These are phyloP conservation scores for Pseudois nayaur DNA, from an alignment of 2,113 vertebrate genomes.

Conservation along the genomic window DNA sequence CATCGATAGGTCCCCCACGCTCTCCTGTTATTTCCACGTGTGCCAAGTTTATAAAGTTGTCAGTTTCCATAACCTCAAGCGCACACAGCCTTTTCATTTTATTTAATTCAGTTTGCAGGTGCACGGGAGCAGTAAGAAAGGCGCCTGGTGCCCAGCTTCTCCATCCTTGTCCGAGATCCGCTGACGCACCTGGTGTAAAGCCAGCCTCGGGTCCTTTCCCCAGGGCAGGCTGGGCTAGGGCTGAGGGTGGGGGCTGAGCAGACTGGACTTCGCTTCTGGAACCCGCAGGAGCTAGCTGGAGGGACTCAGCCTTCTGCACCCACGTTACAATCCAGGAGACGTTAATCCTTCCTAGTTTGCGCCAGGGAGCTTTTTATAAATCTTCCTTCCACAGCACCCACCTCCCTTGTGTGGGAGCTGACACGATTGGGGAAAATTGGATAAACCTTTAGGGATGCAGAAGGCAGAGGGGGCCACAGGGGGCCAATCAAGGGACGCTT, in stretches of 20 bases:
- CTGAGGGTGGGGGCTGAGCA: background rate
- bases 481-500: background rate
- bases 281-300: fast-evolving
- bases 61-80: background rate
- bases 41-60: background rate
- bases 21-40: background rate
- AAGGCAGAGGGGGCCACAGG: background rate
- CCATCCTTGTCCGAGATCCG: background rate
- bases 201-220: background rate
- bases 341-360: background rate
- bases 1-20: fast-evolving
- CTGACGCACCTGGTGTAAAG: fast-evolving
- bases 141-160: background rate
- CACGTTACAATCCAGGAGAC: fast-evolving
- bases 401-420: background rate
- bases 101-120: background rate
- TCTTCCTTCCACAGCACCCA: background rate
- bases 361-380: background rate
- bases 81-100: background rate
- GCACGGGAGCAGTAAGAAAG: fast-evolving
- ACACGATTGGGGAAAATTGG: background rate
- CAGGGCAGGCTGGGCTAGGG: background rate
- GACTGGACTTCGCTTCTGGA: background rate
- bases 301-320: background rate
- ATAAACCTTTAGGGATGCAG: background rate